Conservation (phyloP, 92 coral and sea anemone genomes). For the Parazoanthus swiftii region DNA sequence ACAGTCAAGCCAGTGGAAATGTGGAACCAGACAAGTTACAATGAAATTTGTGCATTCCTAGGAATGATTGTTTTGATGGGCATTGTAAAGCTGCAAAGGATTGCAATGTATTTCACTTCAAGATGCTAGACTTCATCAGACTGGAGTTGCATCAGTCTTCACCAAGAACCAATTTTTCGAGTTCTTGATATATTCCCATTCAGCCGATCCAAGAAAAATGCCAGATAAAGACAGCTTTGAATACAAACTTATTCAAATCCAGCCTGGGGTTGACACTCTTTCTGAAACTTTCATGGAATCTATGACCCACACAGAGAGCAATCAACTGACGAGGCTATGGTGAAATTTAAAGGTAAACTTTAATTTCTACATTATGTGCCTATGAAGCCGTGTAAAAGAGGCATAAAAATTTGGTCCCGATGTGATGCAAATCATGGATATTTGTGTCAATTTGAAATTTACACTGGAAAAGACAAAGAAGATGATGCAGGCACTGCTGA, state of each 20-base stretch:
- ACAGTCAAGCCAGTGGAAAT: neutral
- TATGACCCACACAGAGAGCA: slow-evolving; percentile 41
- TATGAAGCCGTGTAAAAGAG: slow-evolving; percentile 51
- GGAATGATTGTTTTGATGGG: neutral
- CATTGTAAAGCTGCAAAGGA: neutral
- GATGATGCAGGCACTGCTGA: neutral
- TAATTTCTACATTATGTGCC: slow-evolving; percentile 47
- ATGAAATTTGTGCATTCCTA: slow-evolving; percentile 9
- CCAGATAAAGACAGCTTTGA: slow-evolving; percentile 2
- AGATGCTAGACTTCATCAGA: slow-evolving; percentile 3
- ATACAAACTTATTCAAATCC: slow-evolving; percentile 1
- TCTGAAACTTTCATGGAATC: neutral
- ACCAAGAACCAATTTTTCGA: neutral
- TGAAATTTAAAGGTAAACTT: slow-evolving; percentile 41
- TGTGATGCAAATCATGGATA: slow-evolving; percentile 30
- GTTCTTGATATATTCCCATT: neutral
- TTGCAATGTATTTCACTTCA: neutral
- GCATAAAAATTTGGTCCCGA: slow-evolving; percentile 42
- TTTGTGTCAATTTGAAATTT: neutral
- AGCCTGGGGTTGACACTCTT: neutral
- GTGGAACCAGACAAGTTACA: neutral
- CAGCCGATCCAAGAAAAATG: neutral
- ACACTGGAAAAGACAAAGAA: neutral
- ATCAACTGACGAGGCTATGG: slow-evolving; percentile 42
- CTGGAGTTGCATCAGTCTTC: slow-evolving; percentile 10